Base-by-base conservation (phyloP, 2,113 vertebrate species). In the Lepisosteus osseus region DNA sequence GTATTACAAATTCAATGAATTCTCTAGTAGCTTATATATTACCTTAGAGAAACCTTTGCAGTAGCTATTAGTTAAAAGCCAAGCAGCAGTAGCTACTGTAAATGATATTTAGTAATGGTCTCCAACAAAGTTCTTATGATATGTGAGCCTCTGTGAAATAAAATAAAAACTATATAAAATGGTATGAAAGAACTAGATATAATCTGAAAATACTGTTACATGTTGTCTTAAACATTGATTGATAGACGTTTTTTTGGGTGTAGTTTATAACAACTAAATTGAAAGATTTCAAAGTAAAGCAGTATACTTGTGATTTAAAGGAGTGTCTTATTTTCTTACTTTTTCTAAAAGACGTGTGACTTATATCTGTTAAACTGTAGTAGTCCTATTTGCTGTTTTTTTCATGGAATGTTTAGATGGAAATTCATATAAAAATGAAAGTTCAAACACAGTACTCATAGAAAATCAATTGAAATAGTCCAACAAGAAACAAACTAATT, bases 161-260 rank as follows among this genome's bases (percentile, higher is more conserved):
- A 81, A 89, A 90, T 88, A 86, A 89, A 89, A 87, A 69, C 81
- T 43, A 54, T 77, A 29, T 29, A 75, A 76, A 80, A 71, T 84
- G 86, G 86, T 91, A 92, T 88, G 84, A 87, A 90, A 90, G 47
- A 77, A 80, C 77, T 77, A 76, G 61, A 79, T 85, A 92, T 90
- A 90, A 90, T 90, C 84, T 74, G 78, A 73, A 85, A 85, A 85
- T 72, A 85, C 82, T 88, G 89, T 85, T 29, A 82, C 84, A 78
- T 79, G 84, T 83, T 75, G 86, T 83, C 83, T 84, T 86, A 86
- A 88, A 85, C 86, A 90, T 68, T 73, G 73, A 76, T 68, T 9
- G 78, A 89, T 90, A 29, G 29, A 29, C 29, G 1, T 29, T 29
- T 29, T 29, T 29, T 29, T 1, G 29, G 29, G 29, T 29, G 29